phyloP scores from a whole-genome alignment of 2,113 vertebrate genomes.

The Ctenomys sociabilis region DNA sequence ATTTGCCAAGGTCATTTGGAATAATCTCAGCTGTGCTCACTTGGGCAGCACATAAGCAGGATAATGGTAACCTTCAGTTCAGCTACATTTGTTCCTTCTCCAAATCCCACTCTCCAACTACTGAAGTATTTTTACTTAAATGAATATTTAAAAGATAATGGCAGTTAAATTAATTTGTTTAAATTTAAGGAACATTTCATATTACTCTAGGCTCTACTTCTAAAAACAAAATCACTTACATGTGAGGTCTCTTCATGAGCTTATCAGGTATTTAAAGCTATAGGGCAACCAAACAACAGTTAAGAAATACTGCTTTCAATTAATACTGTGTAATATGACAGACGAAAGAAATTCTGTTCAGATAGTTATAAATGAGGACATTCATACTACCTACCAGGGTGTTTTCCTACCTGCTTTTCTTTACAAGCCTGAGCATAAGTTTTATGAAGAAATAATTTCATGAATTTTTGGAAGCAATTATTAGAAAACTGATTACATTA shows the following conservation, averaged over 20 bases:
- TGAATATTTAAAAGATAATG: constrained; percentile 29
- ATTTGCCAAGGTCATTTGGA: neutral
- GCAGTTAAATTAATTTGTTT: constrained; percentile 17
- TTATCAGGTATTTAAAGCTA: neutral
- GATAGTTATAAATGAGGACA: constrained; percentile 62
- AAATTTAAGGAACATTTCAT: constrained; percentile 4
- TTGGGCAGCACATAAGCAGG: neutral
- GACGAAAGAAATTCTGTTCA: constrained; percentile 28
- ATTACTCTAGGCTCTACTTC: neutral
- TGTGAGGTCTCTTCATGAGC: neutral
- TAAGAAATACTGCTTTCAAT: constrained; percentile 65
- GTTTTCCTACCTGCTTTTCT: constrained; percentile 32
- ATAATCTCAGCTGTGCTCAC: neutral
- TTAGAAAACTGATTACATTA: constrained; percentile 49
- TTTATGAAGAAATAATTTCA: constrained; percentile 56
- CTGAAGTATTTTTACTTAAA: constrained; percentile 19
- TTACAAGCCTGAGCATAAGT: constrained; percentile 52
- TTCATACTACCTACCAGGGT: neutral
- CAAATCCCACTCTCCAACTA: neutral
- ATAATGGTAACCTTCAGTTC: neutral
- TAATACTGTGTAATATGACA: constrained; percentile 46
- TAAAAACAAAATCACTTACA: constrained; percentile 43
- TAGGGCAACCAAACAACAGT: constrained; percentile 1
- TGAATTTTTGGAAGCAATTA: constrained; percentile 28
- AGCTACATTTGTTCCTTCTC: neutral